Evolutionary conservation across 2,113 vertebrate genomes (phyloP).

Genomic region (Garra rufa): DNA sequence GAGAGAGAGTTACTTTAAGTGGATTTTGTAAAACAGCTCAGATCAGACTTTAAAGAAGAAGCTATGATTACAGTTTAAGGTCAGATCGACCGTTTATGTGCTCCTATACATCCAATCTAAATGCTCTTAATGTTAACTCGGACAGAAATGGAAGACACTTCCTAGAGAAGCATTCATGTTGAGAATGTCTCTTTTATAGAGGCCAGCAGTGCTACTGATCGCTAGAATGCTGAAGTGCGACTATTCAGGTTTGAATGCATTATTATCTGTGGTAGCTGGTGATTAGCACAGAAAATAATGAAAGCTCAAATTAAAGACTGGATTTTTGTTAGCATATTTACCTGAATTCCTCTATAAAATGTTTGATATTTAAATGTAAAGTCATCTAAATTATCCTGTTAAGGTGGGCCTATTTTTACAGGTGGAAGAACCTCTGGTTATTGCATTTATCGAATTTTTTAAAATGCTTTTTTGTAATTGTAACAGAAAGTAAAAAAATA

Average conservation of each 20-base stretch:
- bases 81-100: neutral
- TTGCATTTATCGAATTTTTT: neutral
- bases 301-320: neutral
- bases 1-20: neutral
- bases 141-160: constrained; percentile 13
- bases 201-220: neutral
- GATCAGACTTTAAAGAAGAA: neutral
- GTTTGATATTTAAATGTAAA: neutral
- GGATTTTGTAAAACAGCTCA: neutral
- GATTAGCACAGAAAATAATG: neutral
- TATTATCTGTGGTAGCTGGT: neutral
- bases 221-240: neutral
- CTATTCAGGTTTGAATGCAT: neutral
- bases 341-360: too few species aligned
- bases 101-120: constrained; percentile 4
- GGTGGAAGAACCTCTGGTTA: neutral
- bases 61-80: constrained; percentile 6
- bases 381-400: neutral
- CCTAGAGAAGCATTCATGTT: constrained; percentile 4
- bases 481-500: neutral
- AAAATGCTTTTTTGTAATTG: neutral
- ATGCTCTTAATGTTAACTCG: neutral
- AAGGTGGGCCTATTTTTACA: neutral
- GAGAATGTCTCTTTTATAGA: neutral
- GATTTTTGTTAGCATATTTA: neutral